These are phyloP conservation scores for Heliocidaris tuberculata DNA, from an alignment of 35 echinoderm and acorn worm genomes.

Conservation along the genomic window DNA sequence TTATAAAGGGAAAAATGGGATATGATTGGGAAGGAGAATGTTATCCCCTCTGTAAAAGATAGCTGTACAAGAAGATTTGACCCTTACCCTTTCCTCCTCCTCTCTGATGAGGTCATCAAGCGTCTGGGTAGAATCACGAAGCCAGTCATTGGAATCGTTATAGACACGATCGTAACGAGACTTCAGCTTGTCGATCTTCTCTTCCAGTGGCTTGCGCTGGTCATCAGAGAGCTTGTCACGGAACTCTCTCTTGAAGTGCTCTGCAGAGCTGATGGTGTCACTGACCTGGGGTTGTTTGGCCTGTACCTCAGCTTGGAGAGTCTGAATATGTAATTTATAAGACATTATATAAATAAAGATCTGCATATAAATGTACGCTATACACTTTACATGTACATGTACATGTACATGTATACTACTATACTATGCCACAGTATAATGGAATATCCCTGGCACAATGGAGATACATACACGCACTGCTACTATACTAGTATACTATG, in stretches of 20 bases:
- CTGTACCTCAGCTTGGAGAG: constrained; percentile 59
- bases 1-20: too few relatives aligned
- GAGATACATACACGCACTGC: too few relatives aligned
- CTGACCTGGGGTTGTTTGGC: constrained; percentile 80
- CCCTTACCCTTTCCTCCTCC: constrained; percentile 87
- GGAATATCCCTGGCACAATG: too few relatives aligned
- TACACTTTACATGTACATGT: too few relatives aligned
- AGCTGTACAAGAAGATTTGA: background rate
- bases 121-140: constrained; percentile 55
- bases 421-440: too few relatives aligned
- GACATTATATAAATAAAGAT: too few relatives aligned
- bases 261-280: constrained; percentile 77
- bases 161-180: constrained; percentile 66
- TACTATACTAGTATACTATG: too few relatives aligned
- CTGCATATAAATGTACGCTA: too few relatives aligned
- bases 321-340: background rate
- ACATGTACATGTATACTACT: too few relatives aligned
- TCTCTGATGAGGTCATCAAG: constrained; percentile 73
- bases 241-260: constrained; percentile 85
- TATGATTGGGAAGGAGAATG: too few relatives aligned
- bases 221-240: constrained; percentile 72
- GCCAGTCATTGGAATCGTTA: constrained; percentile 74
- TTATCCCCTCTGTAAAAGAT: too few relatives aligned
- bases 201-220: constrained; percentile 73
- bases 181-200: constrained; percentile 75